Evolutionary conservation across 1,140 invertebrate genomes (phyloP), one percentile per base, ranked within the genome.

Genomic region (Drosophila jambulina): DNA sequence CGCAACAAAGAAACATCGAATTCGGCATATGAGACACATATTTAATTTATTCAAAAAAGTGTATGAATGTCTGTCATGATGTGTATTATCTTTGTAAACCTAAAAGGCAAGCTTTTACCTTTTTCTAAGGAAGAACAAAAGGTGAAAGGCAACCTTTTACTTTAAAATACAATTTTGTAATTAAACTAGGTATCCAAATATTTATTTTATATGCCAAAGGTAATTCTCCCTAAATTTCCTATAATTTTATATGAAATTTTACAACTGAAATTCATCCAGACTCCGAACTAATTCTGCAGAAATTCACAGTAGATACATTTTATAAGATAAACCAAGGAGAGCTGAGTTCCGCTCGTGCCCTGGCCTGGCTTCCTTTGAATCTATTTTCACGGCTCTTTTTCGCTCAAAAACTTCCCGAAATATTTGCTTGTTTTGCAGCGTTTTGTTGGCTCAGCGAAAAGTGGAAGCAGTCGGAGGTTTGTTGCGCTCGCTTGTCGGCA

Each of bases 361-460:
- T 12, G 32, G 2, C 42, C 19, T 15, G 15, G 32, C 17, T 56
- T 43, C 15, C 25, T 54, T 58, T 56, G 27, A 19, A 15, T 43
- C n/a, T n/a, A 19, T 15, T 25, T 58, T 64, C 13, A 3, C 60
- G 54, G 68, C 49, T 29, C 56, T 60, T 54, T 79, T 60, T 38
- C 56, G 40, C 34, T 34, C n/a, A 29, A 40, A 60, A 67, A 61
- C 23, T 60, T 77, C 42, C 48, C 40, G 42, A 75, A 74, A 53
- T 49, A 49, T 82, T 60, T 32, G 63, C 34, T 64, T 69, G 58
- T 75, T 64, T 38, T 34, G 53, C 54, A 57, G 58, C 64, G 61
- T 70, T 87, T 82, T 42, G 80, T 70, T 76, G 68, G 80, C 78
- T 87, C 80, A 67, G 83, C 84, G 38, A 68, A 80, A 87, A 70